Evolutionary conservation across 92 coral and sea anemone species (phyloP).

Genomic region (Hydrozoanthus gracilis): DNA sequence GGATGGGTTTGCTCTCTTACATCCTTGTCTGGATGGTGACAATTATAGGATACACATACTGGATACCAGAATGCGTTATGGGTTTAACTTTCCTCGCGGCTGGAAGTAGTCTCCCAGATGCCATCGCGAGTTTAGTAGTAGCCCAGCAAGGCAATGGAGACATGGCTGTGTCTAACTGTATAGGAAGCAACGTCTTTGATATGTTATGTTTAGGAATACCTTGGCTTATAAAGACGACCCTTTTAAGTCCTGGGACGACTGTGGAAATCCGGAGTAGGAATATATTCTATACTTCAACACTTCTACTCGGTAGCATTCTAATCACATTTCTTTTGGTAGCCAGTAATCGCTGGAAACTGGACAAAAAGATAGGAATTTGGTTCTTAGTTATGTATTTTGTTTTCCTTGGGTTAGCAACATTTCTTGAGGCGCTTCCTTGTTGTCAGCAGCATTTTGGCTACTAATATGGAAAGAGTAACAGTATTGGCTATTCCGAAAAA

Average conservation of each 20-base stretch:
- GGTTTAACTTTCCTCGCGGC: constrained; percentile 99
- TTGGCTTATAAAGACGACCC: constrained; percentile 91
- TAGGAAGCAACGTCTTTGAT: constrained; percentile 98
- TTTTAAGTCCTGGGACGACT: constrained; percentile 76
- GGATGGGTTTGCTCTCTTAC: constrained; percentile 98
- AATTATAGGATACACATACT: constrained; percentile 89
- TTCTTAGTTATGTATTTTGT: constrained; percentile 83
- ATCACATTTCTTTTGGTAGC: constrained; percentile 77
- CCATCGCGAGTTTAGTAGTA: constrained; percentile 97
- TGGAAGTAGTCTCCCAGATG: constrained; percentile 99
- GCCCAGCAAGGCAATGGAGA: constrained; percentile 94
- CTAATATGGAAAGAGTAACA: neutral
- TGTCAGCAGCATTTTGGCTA: constrained; percentile 40
- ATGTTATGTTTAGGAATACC: constrained; percentile 97
- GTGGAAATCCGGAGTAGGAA: constrained; percentile 93
- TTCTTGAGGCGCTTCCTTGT: constrained; percentile 87
- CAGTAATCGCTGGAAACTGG: constrained; percentile 87
- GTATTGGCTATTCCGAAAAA: no score
- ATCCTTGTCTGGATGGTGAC: constrained; percentile 99
- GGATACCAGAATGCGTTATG: constrained; percentile 98
- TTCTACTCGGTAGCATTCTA: constrained; percentile 85
- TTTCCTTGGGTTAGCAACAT: constrained; percentile 88
- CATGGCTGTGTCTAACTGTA: constrained; percentile 98
- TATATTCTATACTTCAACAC: constrained; percentile 88
- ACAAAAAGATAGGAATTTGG: constrained; percentile 76